phyloP scores from a whole-genome alignment of 2,888 invertebrate species.

The Drosophila imparisetae region DNA sequence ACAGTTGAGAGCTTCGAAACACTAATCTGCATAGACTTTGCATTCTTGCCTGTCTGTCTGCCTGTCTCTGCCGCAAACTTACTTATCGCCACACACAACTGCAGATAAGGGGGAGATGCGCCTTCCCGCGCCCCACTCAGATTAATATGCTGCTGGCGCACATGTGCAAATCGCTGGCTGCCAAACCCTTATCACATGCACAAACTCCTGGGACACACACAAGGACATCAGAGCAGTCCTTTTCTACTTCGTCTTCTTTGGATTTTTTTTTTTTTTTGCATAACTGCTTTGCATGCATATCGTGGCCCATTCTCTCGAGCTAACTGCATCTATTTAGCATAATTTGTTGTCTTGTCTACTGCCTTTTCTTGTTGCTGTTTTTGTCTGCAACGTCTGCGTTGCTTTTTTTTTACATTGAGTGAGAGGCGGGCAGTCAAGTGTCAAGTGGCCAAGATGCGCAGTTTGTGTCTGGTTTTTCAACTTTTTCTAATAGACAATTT shows the following conservation, averaged over 20 bases:
- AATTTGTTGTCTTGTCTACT: conserved; percentile 65
- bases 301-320: conserved; percentile 37
- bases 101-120: conserved; percentile 8
- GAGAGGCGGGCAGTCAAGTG: conserved; percentile 44
- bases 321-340: conserved; percentile 77
- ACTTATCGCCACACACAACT: conserved; percentile 51
- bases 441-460: conserved; percentile 54
- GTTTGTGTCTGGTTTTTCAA: conserved; percentile 45
- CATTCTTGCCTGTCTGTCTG: conserved; percentile 3
- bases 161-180: conserved; percentile 48
- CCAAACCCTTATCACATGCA: conserved; percentile 68
- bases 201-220: conserved; percentile 14
- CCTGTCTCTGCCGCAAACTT: conserved; percentile 45
- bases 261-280: not conserved
- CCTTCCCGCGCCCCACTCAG: conserved; percentile 1
- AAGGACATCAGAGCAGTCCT: not conserved
- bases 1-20: conserved; percentile 25
- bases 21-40: conserved; percentile 42
- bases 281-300: conserved; percentile 70
- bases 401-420: conserved; percentile 11
- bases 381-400: conserved; percentile 31
- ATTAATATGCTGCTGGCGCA: conserved; percentile 55
- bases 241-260: not conserved
- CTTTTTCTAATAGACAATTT: conserved; percentile 29
- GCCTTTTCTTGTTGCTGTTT: conserved; percentile 9